Evolutionary conservation across 2,888 invertebrate genomes (phyloP).

Genomic region (Eristalinus sepulchralis): DNA sequence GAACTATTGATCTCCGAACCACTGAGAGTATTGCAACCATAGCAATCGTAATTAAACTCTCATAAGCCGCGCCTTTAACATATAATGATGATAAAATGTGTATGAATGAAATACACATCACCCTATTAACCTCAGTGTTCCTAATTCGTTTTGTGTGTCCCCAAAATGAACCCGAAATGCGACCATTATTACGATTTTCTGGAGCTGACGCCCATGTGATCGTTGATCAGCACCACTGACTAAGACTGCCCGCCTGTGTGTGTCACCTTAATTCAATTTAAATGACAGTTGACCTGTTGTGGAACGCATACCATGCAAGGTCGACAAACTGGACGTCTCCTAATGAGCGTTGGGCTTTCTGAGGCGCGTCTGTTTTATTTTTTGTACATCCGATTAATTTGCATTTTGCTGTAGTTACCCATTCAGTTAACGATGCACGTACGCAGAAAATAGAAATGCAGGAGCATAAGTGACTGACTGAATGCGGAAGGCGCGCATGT

Average conservation of each 20-base stretch:
- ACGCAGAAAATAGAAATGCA: not conserved
- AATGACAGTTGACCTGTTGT: conserved; percentile 26
- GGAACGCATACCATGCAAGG: conserved; percentile 25
- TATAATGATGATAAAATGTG: too few relatives aligned
- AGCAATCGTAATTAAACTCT: too few relatives aligned
- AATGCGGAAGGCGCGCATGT: not conserved
- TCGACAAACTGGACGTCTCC: conserved; percentile 45
- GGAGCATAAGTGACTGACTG: not conserved
- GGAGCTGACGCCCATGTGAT: not conserved
- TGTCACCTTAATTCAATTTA: conserved; percentile 50
- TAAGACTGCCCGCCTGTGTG: conserved; percentile 1
- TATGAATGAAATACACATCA: too few relatives aligned
- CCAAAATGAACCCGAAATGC: not conserved
- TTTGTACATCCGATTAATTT: conserved; percentile 52
- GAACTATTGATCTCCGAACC: too few relatives aligned
- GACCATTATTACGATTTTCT: not conserved
- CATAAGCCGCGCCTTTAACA: too few relatives aligned
- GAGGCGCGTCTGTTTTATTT: not conserved
- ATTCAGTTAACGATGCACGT: conserved; percentile 8
- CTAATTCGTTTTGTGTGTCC: conserved; percentile 5
- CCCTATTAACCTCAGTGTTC: conserved; percentile 28
- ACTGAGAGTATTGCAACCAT: too few relatives aligned
- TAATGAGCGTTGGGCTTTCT: conserved; percentile 35
- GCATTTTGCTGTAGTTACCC: conserved; percentile 36
- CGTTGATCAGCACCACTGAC: not conserved